Conservation (phyloP, 2,888 invertebrate species). For the Lepidochrysops patricia region DNA sequence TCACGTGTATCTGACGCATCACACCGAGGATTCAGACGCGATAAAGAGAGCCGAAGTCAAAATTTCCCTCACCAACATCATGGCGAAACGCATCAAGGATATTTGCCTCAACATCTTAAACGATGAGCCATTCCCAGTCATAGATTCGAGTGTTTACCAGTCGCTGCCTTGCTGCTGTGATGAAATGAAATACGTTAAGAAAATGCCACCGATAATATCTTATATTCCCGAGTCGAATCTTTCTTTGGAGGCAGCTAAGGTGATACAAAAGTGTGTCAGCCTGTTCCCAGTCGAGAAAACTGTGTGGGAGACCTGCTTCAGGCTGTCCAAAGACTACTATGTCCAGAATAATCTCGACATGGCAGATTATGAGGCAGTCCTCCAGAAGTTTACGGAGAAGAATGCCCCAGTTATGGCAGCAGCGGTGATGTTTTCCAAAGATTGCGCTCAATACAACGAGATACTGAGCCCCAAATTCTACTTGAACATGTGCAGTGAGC, state of each 20-base stretch:
- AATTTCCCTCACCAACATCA: slow-evolving; percentile 44
- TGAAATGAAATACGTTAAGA: slow-evolving; percentile 43
- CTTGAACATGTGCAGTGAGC: slow-evolving; percentile 62
- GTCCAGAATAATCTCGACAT: slow-evolving; percentile 54
- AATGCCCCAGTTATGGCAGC: slow-evolving; percentile 60
- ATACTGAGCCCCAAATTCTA: slow-evolving; percentile 63
- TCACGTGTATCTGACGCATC: slow-evolving; percentile 43
- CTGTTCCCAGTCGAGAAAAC: slow-evolving; percentile 52
- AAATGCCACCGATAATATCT: slow-evolving; percentile 25
- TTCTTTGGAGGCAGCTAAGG: slow-evolving; percentile 44
- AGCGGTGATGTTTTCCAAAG: slow-evolving; percentile 63
- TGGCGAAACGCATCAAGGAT: slow-evolving; percentile 59
- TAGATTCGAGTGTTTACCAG: slow-evolving; percentile 39
- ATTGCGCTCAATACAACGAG: slow-evolving; percentile 59
- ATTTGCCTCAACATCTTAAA: slow-evolving; percentile 55
- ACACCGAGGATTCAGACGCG: slow-evolving; percentile 27
- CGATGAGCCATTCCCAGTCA: slow-evolving; percentile 45
- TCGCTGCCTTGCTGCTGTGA: slow-evolving; percentile 54
- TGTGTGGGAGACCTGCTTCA: slow-evolving; percentile 60
- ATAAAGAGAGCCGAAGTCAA: slow-evolving; percentile 43
- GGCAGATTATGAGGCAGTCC: slow-evolving; percentile 67
- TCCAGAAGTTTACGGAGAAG: slow-evolving; percentile 71
- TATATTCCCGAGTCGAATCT: slow-evolving; percentile 33
- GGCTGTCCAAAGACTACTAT: slow-evolving; percentile 53
- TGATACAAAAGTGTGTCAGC: slow-evolving; percentile 56